Evolutionary conservation across 2,888 invertebrate species (phyloP).

Genomic region (Cantharis lateralis): DNA sequence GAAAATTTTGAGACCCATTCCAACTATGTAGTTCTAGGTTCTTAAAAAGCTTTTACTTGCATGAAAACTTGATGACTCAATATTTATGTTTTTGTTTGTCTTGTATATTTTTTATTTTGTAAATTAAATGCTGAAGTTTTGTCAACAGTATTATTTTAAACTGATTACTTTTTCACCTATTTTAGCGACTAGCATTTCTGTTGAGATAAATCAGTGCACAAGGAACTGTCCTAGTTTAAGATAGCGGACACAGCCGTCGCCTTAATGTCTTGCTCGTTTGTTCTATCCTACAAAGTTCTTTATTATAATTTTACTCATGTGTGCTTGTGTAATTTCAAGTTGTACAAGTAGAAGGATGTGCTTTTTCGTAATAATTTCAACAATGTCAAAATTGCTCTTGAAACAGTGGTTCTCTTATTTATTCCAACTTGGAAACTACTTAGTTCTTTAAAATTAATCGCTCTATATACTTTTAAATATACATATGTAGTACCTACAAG

Average conservation of each 20-base stretch:
- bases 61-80: neutral
- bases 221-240: conserved; percentile 22
- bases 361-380: conserved; percentile 1
- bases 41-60: neutral
- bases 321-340: conserved; percentile 8
- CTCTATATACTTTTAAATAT: too few relatives aligned
- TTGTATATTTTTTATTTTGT: neutral
- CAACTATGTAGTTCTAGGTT: neutral
- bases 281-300: conserved; percentile 18
- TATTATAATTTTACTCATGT: conserved; percentile 19
- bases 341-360: conserved; percentile 3
- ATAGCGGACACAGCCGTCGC: conserved; percentile 22
- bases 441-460: neutral
- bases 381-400: neutral
- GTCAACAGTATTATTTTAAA: neutral
- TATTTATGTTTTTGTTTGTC: neutral
- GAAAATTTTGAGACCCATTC: neutral
- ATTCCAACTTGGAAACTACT: neutral
- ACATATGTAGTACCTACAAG: too few relatives aligned
- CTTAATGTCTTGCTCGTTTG: conserved; percentile 23
- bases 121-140: neutral
- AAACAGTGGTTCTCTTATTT: neutral
- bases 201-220: conserved; percentile 15
- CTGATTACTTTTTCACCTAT: conserved; percentile 10
- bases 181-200: conserved; percentile 11